A percentile compares a stretch with the other conserved stretches of the same genome.
phyloP scores from a whole-genome alignment of 2,797 vertebrate genomes.

The Lophura swinhoii region DNA sequence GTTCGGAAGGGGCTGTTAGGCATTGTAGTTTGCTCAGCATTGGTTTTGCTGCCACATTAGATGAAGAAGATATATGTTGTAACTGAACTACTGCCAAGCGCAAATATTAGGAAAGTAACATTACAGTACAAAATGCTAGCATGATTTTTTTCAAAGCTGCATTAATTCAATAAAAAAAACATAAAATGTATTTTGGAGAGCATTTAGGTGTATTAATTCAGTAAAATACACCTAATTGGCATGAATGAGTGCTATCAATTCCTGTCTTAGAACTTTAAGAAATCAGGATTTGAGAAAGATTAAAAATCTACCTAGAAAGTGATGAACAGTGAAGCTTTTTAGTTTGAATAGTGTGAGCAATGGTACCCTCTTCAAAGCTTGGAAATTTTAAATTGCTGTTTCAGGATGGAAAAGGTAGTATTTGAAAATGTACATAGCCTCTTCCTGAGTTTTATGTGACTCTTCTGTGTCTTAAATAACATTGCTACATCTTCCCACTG shows the following conservation, averaged over 20 bases:
- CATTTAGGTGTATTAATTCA: background rate
- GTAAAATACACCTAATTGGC: background rate
- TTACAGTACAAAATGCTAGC: background rate
- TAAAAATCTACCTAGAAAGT: background rate
- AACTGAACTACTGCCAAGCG: background rate
- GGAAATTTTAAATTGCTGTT: background rate
- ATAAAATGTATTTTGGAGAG: background rate
- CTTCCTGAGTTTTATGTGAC: conserved; percentile 4
- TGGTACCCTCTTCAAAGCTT: background rate
- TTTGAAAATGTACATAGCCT: background rate
- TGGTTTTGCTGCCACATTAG: background rate
- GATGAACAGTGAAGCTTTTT: background rate
- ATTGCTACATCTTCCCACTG: background rate
- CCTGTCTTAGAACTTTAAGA: background rate
- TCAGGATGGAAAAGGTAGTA: background rate
- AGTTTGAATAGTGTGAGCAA: background rate
- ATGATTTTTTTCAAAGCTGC: background rate
- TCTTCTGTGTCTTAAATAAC: conserved; percentile 21
- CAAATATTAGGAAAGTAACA: background rate
- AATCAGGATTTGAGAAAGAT: background rate
- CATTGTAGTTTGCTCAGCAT: background rate
- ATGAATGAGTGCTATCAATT: background rate
- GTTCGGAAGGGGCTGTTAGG: background rate
- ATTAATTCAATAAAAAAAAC: background rate
- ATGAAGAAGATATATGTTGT: background rate